phyloP scores from a whole-genome alignment of 2,113 vertebrate genomes.

The Trematocara variabile region DNA sequence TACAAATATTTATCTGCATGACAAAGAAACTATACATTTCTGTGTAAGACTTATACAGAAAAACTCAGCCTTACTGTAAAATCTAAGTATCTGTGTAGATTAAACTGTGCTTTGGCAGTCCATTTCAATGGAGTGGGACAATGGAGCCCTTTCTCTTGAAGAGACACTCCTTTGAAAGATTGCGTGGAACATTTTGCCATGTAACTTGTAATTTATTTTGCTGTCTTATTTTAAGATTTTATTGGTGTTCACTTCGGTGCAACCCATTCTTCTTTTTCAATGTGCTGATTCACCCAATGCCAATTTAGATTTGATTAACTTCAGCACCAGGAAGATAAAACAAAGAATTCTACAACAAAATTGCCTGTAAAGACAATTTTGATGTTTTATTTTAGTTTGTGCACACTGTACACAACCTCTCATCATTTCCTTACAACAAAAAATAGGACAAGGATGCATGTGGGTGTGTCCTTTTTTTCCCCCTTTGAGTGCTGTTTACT shows the following conservation, averaged over 20 bases:
- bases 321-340: not conserved
- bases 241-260: not conserved
- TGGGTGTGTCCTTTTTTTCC: not conserved
- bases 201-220: not conserved
- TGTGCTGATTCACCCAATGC: not conserved
- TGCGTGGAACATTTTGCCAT: not conserved
- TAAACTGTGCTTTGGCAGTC: not conserved
- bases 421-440: not conserved
- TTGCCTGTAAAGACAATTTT: not conserved
- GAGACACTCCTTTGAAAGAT: not conserved
- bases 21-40: not conserved
- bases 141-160: not conserved
- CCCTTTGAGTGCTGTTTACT: not conserved
- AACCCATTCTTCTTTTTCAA: not conserved
- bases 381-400: not conserved
- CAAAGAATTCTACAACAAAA: not conserved
- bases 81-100: not conserved
- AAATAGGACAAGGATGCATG: not conserved
- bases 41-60: not conserved
- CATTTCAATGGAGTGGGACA: not conserved
- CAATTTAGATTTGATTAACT: not conserved
- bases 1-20: not conserved
- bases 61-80: not conserved
- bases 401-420: not conserved
- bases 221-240: not conserved